Percentiles rank a stretch among this genome's conserved stretches.
These are phyloP conservation scores for Hetaerina titia DNA, from an alignment of 2,888 invertebrate species.

Conservation along the genomic window DNA sequence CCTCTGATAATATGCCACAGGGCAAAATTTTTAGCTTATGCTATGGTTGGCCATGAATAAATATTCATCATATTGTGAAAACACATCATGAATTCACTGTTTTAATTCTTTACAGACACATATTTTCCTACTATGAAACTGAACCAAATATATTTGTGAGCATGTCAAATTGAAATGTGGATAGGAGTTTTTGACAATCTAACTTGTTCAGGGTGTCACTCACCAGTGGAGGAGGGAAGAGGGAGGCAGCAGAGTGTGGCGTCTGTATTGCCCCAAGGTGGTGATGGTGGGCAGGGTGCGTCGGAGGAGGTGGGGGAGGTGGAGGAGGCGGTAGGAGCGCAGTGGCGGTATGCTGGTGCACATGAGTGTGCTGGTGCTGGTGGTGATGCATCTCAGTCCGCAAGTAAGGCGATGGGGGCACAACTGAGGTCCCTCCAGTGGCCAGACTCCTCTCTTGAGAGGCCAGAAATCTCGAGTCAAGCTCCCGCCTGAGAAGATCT, in stretches of 20 bases:
- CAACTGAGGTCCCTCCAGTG: constrained; percentile 76
- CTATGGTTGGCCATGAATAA: too few species aligned
- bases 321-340: constrained; percentile 79
- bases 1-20: too few species aligned
- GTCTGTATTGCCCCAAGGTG: constrained; percentile 48
- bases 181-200: too few species aligned
- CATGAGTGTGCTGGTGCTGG: constrained; percentile 94
- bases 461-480: constrained; percentile 94
- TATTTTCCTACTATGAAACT: too few species aligned
- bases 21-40: too few species aligned
- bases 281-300: constrained; percentile 36
- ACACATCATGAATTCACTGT: too few species aligned
- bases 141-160: too few species aligned
- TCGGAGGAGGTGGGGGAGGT: constrained; percentile 43
- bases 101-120: too few species aligned
- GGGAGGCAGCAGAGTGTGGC: constrained; percentile 67
- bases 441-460: constrained; percentile 78
- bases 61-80: too few species aligned
- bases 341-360: constrained; percentile 86
- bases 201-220: constrained; percentile 54
- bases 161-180: too few species aligned
- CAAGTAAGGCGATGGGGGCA: constrained; percentile 81
- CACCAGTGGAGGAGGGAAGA: constrained; percentile 73
- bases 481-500: constrained; percentile 91
- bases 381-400: constrained; percentile 95